A percentile compares a stretch with the other conserved stretches of the same genome.
Evolutionary conservation across 2,888 invertebrate species (phyloP).

Genomic region (Odontocolon sp.): DNA sequence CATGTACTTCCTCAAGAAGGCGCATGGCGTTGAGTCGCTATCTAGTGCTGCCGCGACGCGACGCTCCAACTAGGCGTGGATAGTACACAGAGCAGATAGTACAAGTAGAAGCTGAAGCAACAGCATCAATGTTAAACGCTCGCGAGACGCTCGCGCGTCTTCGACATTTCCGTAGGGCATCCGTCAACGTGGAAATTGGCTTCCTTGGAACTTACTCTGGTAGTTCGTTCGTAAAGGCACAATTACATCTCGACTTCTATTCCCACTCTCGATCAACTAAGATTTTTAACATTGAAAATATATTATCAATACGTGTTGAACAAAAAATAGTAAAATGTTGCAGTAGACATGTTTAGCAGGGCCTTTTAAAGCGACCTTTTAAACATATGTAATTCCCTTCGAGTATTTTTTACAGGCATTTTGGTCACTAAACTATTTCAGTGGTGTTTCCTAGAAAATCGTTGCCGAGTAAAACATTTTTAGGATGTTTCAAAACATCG

Average conservation of each 20-base stretch:
- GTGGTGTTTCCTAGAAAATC: too few relatives aligned
- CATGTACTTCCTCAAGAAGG: constrained; percentile 13
- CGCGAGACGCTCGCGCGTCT: constrained; percentile 56
- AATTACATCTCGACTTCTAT: neutral
- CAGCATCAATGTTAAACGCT: constrained; percentile 1
- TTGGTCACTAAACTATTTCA: too few relatives aligned
- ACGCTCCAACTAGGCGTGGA: constrained; percentile 4
- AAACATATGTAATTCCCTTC: constrained; percentile 14
- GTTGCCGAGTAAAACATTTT: too few relatives aligned
- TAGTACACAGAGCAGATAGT: neutral
- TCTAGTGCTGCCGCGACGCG: constrained; percentile 6
- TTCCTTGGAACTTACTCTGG: constrained; percentile 58
- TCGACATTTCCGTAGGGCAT: constrained; percentile 68
- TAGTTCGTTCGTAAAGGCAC: constrained; percentile 8
- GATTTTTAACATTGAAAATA: too few relatives aligned
- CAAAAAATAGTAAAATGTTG: too few relatives aligned
- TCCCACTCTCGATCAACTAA: neutral
- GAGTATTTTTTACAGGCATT: too few relatives aligned
- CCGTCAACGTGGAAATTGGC: constrained; percentile 67
- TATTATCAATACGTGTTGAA: too few relatives aligned
- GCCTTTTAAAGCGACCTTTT: neutral
- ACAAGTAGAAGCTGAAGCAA: neutral
- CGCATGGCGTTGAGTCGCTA: neutral
- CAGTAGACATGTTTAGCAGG: too few relatives aligned
- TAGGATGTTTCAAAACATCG: too few relatives aligned